These are phyloP conservation scores for Eugnorisma glareosa DNA, from an alignment of 2,888 invertebrate genomes.

Conservation along the genomic window DNA sequence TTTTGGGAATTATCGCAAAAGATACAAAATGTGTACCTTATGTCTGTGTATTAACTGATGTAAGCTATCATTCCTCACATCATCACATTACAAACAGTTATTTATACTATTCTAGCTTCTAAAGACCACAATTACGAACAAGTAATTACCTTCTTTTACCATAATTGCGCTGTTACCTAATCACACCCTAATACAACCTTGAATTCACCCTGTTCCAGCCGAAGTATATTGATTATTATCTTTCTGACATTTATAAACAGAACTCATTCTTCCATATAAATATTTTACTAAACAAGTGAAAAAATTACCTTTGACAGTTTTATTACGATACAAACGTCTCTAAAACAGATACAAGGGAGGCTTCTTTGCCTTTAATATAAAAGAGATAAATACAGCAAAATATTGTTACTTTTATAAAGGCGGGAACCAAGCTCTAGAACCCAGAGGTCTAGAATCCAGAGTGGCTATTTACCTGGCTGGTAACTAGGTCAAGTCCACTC, in stretches of 20 bases:
- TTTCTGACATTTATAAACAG: neutral
- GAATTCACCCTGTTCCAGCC: neutral
- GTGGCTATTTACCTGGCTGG: conserved; percentile 63
- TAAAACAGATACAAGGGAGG: neutral
- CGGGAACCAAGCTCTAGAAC: conserved; percentile 26
- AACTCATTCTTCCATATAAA: neutral
- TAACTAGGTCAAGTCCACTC: conserved; percentile 67
- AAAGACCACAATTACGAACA: neutral
- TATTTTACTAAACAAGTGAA: neutral
- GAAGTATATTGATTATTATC: neutral
- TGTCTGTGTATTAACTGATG: neutral
- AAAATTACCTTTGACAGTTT: neutral
- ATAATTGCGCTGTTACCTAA: neutral
- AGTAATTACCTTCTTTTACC: neutral
- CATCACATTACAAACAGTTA: neutral
- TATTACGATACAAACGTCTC: neutral
- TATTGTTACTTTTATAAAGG: conserved; percentile 18
- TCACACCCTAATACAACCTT: conserved; percentile 2
- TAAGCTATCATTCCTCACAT: neutral
- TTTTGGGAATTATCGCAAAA: neutral
- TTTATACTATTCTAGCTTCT: neutral
- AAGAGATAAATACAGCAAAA: neutral
- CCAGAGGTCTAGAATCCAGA: conserved; percentile 14
- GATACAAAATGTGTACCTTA: neutral
- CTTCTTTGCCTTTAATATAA: neutral